Conservation (phyloP, 2,113 vertebrate genomes). For the Vulpes lagopus region DNA sequence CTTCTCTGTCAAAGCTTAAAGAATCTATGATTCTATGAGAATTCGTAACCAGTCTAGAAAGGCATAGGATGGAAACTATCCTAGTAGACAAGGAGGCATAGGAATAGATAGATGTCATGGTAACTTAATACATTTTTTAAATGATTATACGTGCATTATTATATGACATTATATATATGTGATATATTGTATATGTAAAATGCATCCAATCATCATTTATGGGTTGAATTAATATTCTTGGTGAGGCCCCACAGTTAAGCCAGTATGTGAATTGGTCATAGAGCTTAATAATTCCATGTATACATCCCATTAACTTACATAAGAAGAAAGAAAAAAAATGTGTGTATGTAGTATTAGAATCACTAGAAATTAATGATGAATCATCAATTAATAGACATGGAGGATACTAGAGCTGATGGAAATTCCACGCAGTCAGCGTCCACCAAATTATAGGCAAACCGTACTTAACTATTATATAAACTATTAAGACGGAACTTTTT, state of each 20-base stretch:
- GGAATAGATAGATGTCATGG: not conserved
- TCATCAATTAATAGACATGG: not conserved
- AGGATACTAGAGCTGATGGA: not conserved
- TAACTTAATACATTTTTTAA: not conserved
- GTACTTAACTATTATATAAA: not conserved
- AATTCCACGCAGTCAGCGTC: not conserved
- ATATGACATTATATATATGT: not conserved
- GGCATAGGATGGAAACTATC: not conserved
- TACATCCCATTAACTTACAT: not conserved
- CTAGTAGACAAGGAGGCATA: not conserved
- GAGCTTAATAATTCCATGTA: not conserved
- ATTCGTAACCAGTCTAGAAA: not conserved
- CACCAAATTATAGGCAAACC: not conserved
- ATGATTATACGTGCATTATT: not conserved
- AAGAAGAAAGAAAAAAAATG: not conserved
- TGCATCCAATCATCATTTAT: not conserved
- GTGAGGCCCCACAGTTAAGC: not conserved
- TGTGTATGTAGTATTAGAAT: not conserved
- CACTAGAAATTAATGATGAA: not conserved
- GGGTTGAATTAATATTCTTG: not conserved
- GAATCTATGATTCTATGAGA: not conserved
- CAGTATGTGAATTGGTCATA: not conserved
- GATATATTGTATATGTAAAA: not conserved
- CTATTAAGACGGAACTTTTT: conserved; percentile 6
- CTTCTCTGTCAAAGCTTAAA: not conserved